Percentiles rank a stretch among this genome's conserved stretches.
These are phyloP conservation scores for Cosmopolites sordidus DNA, from an alignment of 2,888 invertebrate species.

Conservation along the genomic window DNA sequence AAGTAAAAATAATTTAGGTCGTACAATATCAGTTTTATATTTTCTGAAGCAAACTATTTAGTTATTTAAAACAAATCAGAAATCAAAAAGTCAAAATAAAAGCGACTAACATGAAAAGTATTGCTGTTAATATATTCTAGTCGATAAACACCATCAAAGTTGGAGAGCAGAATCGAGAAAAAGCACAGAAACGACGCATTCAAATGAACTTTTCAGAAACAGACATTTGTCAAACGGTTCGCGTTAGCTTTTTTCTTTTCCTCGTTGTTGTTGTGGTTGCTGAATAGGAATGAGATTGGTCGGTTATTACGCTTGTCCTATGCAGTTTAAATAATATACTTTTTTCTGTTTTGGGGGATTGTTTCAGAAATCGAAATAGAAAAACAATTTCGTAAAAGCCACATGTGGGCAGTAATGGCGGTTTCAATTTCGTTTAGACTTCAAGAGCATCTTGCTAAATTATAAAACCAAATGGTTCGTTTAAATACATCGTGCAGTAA, in stretches of 20 bases:
- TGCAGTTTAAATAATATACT: slow-evolving; percentile 22
- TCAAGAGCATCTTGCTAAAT: too few relatives aligned
- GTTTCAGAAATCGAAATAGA: too few relatives aligned
- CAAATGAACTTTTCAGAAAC: slow-evolving; percentile 28
- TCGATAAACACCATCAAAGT: slow-evolving; percentile 27
- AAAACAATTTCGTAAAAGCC: too few relatives aligned
- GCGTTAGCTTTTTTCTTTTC: slow-evolving; percentile 20
- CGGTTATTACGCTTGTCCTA: slow-evolving; percentile 25
- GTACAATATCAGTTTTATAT: too few relatives aligned
- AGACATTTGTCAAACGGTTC: slow-evolving; percentile 26
- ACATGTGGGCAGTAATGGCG: too few relatives aligned
- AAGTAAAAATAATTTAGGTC: too few relatives aligned
- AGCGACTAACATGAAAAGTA: slow-evolving; percentile 16
- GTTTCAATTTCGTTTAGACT: too few relatives aligned
- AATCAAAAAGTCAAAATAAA: too few relatives aligned
- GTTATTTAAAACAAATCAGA: too few relatives aligned
- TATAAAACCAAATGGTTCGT: too few relatives aligned
- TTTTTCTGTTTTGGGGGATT: slow-evolving; percentile 6
- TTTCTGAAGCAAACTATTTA: too few relatives aligned
- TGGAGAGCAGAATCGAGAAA: slow-evolving; percentile 19
- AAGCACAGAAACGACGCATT: slow-evolving; percentile 23
- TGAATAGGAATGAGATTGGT: slow-evolving; percentile 26
- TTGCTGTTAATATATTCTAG: slow-evolving; percentile 25
- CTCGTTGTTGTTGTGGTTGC: slow-evolving; percentile 16
- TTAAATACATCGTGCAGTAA: too few relatives aligned